Base-by-base conservation (phyloP, 2,113 vertebrate species). In the Triplophysa siluroides region DNA sequence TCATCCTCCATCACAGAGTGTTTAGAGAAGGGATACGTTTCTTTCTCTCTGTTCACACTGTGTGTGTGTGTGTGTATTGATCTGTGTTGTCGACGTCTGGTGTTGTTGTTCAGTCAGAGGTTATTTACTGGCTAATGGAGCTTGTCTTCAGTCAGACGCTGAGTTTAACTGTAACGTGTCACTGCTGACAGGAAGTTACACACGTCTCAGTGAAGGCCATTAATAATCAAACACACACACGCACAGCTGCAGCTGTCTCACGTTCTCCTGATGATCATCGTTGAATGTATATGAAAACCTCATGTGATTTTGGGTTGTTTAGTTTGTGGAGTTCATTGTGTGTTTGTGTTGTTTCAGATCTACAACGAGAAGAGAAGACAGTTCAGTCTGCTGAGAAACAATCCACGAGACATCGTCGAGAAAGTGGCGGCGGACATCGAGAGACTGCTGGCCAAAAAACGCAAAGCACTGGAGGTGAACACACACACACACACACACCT, bases 391-490 rank as follows among this genome's bases (percentile, higher is more conserved):
- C 93, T 96, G 86, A 95, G 95, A 89, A 99, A 98, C 4, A 94
- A 95, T 60, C 96, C 98, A 19, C 93, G 93, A 72, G 95, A 93
- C 81, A 89, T 99, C 70, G 97, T 99, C 88, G 95, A 98, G 89
- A 97, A 95, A 80, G 98, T 98, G 8, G 96, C 98, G 0, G 95
- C 95, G 9, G 96, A 99, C 86, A 99, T 99, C 0, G 97, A 99
- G 90, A 97, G 90, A 64, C 95, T 99, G 21, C 91, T 99, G 90
- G 95, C 95, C 64, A 98, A 98, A 91, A 99, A 99, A 86, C 96
- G 97, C 82, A 95, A 94, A 89, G 98, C 98, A 45, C 92, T 99
- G 14, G 95, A 97, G 92, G 98, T 99, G 90, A 94, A 94, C 85
- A 70, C 52, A 73, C 70, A 26, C 58, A 75, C 21, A 62, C 38